Evolutionary conservation across 2,888 invertebrate genomes (phyloP).

Genomic region (Trachelus iudaicus): DNA sequence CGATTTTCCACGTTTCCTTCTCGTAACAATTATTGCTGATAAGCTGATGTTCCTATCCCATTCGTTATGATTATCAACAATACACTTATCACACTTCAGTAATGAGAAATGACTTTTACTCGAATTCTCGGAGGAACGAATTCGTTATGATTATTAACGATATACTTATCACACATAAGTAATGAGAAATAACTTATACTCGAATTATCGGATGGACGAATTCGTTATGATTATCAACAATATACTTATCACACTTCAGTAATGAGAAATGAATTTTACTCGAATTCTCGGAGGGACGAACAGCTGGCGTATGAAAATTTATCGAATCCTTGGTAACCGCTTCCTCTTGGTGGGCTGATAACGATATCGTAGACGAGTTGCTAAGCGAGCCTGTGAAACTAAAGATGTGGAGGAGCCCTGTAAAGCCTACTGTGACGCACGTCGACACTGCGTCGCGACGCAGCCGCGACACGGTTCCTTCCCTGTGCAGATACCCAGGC

Average conservation of each 20-base stretch:
- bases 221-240: no score
- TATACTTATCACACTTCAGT: no score
- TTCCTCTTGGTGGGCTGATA: not conserved
- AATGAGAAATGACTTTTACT: not conserved
- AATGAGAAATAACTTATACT: no score
- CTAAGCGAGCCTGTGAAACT: not conserved
- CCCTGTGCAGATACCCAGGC: not conserved
- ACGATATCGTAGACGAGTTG: not conserved
- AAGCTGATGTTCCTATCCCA: not conserved
- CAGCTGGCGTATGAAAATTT: not conserved
- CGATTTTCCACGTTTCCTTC: not conserved
- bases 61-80: not conserved
- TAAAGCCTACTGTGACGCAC: not conserved
- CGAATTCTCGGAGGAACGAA: not conserved
- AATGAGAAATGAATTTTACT: no score
- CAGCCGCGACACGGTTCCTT: not conserved
- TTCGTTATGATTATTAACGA: no score
- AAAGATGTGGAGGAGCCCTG: not conserved
- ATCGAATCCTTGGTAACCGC: not conserved
- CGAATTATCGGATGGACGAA: not conserved
- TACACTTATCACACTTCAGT: not conserved
- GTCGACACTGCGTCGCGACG: not conserved
- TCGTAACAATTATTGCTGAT: not conserved
- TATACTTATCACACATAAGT: no score
- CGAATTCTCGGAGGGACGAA: not conserved